These are phyloP conservation scores for Drosophila kambysellisi DNA, from an alignment of 2,888 invertebrate genomes.

Conservation along the genomic window DNA sequence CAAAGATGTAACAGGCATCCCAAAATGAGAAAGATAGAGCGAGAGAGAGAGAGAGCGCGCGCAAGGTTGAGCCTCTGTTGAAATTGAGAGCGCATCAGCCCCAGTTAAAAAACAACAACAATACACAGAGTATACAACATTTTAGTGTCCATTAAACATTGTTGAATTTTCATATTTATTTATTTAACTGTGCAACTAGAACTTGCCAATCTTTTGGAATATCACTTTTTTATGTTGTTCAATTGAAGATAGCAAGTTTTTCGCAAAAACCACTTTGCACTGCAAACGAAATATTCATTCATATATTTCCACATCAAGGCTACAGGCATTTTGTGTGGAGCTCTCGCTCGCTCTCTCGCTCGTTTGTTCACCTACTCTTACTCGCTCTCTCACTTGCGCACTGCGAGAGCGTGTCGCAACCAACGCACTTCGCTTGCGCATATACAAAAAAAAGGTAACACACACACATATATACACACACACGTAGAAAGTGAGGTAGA, in stretches of 20 bases:
- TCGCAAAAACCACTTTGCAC: conserved; percentile 31
- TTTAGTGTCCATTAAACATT: conserved; percentile 1
- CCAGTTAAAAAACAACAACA: conserved; percentile 57
- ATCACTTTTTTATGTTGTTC: neutral
- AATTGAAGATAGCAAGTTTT: conserved; percentile 24
- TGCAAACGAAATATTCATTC: conserved; percentile 66
- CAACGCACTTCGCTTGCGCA: conserved; percentile 60
- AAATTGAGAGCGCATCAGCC: conserved; percentile 40
- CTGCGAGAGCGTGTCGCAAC: conserved; percentile 48
- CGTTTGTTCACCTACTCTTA: conserved; percentile 35
- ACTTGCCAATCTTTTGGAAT: neutral
- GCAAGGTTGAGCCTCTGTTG: conserved; percentile 46
- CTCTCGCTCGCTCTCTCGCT: conserved; percentile 24
- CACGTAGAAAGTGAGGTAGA: conserved; percentile 60
- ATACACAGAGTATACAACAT: conserved; percentile 33
- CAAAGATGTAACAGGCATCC: conserved; percentile 72
- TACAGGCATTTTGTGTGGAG: conserved; percentile 47
- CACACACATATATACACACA: conserved; percentile 34
- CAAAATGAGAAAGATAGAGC: conserved; percentile 29
- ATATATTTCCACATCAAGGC: conserved; percentile 69
- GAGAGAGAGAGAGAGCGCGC: conserved; percentile 28
- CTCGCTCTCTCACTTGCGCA: conserved; percentile 42
- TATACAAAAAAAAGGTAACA: conserved; percentile 64
- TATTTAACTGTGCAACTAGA: neutral
- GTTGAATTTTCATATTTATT: neutral